Conservation (phyloP, 1,140 invertebrate species). For the Gonatopus flavifemur region DNA sequence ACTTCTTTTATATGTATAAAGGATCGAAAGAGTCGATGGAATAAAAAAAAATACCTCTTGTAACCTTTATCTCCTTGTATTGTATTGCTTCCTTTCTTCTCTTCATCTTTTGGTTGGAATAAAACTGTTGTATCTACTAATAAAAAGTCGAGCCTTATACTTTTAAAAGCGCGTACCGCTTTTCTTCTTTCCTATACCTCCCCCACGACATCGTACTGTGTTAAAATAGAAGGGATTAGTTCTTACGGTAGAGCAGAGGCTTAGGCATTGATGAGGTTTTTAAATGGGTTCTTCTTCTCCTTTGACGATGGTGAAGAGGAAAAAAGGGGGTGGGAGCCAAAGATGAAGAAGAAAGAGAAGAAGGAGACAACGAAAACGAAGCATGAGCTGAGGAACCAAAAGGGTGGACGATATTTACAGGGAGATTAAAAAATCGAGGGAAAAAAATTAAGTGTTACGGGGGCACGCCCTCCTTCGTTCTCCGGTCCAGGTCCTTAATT, state of each 20-base stretch:
- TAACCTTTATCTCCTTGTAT: too few species aligned
- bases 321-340: conserved; percentile 10
- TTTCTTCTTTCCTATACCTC: conserved; percentile 1
- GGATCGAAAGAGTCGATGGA: too few species aligned
- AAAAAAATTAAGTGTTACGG: conserved; percentile 61
- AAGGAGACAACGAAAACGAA: background rate
- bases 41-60: too few species aligned
- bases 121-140: conserved; percentile 56
- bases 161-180: conserved; percentile 50
- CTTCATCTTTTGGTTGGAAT: conserved; percentile 40
- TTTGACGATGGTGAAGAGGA: conserved; percentile 48
- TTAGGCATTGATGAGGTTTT: conserved; percentile 62
- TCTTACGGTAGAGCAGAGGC: conserved; percentile 55
- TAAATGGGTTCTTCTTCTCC: conserved; percentile 61
- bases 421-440: conserved; percentile 61
- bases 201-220: conserved; percentile 37
- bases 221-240: conserved; percentile 61
- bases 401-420: conserved; percentile 55
- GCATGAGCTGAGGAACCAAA: background rate
- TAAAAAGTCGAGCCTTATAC: conserved; percentile 56
- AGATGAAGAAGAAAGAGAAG: conserved; percentile 27
- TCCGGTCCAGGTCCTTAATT: conserved; percentile 52
- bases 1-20: too few species aligned
- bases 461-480: conserved; percentile 51
- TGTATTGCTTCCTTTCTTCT: background rate